Base-by-base conservation (phyloP, 2,797 vertebrate genomes). In the Neopelma chrysocephalum region DNA sequence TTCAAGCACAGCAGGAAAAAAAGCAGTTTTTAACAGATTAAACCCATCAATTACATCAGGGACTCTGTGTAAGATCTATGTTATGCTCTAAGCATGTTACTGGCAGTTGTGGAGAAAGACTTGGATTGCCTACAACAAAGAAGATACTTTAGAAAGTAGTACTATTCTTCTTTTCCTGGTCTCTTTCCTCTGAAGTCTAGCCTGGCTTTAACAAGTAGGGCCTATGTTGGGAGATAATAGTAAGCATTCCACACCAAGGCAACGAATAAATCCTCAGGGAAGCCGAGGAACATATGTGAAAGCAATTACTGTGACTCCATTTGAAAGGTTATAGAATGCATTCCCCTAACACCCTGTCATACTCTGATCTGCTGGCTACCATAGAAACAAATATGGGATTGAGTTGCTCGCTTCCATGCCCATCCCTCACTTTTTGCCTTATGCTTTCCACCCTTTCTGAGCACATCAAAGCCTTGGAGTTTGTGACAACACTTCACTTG, bases 301-400 rank as follows among this genome's bases (percentile, higher is more conserved):
- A 93, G 71, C 64, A 96, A 64, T 87, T 84, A 66, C 89, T 92
- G 73, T 84, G 64, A 65, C 90, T 96, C 53, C 26, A 66, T 95
- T 91, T 92, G 90, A 96, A 93, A 94, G 84, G 90, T 92, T 94
- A 85, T 48, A 75, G 66, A 90, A 89, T 1, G 26, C 51, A 77
- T 73, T 93, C 75, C 87, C 60, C 64, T 85, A 95, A 84, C 75
- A 70, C 56, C n/a, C 60, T 77, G 81, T 64, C 86, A 70, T 69
- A 73, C n/a, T 79, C 62, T 89, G 51, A 90, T 95, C 83, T 93
- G 77, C 78, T 87, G 86, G 90, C 88, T 94, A 90, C 90, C 77
- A 58, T 0, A 82, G 70, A 73, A 95, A 79, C 34, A 66, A 84
- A 58, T 0, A 0, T 29, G 66, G 26, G 40, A 89, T 62, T 87